Conservation (phyloP, 2,113 vertebrate species). For the Vicugna pacos region DNA sequence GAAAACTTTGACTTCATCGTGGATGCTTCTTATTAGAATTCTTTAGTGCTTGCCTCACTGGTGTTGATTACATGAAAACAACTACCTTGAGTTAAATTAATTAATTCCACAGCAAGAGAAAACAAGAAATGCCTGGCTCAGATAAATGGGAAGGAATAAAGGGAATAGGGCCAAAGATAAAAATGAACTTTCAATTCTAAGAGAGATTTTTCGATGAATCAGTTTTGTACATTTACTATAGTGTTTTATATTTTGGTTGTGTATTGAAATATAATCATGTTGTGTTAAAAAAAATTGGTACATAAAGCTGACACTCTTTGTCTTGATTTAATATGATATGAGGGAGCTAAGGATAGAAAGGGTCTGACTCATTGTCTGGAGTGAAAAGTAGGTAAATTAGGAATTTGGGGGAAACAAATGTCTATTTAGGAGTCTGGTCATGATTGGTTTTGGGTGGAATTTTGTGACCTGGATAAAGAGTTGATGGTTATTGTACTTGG, state of each 20-base stretch:
- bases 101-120: not conserved
- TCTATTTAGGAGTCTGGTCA: not conserved
- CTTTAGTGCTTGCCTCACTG: not conserved
- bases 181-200: conserved; percentile 39
- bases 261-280: no score
- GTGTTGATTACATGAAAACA: not conserved
- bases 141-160: not conserved
- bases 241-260: no score
- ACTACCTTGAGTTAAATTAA: not conserved
- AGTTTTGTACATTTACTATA: not conserved
- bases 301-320: not conserved
- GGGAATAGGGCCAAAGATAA: not conserved
- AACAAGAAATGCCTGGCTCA: not conserved
- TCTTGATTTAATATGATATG: not conserved
- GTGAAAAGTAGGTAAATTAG: not conserved
- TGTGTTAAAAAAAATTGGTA: no score
- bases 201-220: not conserved
- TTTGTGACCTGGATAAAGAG: conserved; percentile 29
- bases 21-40: not conserved
- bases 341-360: not conserved
- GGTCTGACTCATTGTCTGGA: not conserved
- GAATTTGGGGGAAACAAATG: not conserved
- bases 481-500: not conserved
- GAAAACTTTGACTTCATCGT: not conserved
- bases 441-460: conserved; percentile 1